These are phyloP conservation scores for Paraescarpia echinospica DNA, from an alignment of 1,140 invertebrate genomes.

Conservation along the genomic window DNA sequence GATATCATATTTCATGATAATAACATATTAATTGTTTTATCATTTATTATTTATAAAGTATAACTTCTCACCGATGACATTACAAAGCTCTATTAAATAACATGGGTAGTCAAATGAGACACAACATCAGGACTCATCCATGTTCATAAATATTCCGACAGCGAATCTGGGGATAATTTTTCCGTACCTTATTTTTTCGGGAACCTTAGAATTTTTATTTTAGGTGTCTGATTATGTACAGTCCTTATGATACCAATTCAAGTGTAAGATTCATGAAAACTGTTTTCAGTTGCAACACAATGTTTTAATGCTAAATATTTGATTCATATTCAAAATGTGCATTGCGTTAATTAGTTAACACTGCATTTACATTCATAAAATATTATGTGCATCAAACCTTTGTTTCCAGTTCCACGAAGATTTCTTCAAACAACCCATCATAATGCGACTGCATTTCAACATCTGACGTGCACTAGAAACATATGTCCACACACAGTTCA, in stretches of 20 bases:
- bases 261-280: not conserved
- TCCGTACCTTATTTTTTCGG: no score
- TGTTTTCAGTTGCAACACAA: not conserved
- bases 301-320: not conserved
- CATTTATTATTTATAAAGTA: no score
- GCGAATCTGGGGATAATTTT: no score
- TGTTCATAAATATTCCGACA: no score
- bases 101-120: no score
- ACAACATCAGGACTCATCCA: no score
- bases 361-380: not conserved
- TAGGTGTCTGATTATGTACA: no score
- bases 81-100: no score
- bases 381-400: slow-evolving; percentile 64
- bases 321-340: not conserved
- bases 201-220: no score
- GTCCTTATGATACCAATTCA: not conserved
- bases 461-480: slow-evolving; percentile 74
- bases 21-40: no score
- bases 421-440: slow-evolving; percentile 99
- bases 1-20: no score
- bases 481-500: not conserved
- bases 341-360: not conserved
- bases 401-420: slow-evolving; percentile 96
- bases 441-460: slow-evolving; percentile 99
- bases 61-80: no score